Conservation (phyloP, 2,797 vertebrate species). For the Karalla daura region DNA sequence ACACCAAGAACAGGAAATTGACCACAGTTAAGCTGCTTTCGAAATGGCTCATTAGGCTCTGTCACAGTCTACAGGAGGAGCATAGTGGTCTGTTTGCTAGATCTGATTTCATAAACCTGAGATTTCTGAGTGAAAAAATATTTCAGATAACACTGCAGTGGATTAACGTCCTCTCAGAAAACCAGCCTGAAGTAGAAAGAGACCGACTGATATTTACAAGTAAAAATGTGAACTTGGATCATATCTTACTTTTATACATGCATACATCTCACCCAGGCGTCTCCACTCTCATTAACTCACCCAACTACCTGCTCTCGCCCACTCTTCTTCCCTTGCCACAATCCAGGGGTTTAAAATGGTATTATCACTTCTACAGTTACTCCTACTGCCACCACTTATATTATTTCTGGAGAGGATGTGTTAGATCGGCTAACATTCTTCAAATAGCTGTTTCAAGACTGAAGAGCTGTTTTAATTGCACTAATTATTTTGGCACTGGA, state of each 20-base stretch:
- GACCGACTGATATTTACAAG: constrained; percentile 27
- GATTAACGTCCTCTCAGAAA: not conserved
- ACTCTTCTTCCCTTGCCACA: constrained; percentile 14
- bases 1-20: constrained; percentile 52
- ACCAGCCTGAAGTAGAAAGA: not conserved
- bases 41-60: constrained; percentile 54
- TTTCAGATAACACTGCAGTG: not conserved
- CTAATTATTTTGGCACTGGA: not conserved
- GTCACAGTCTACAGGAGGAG: constrained; percentile 44
- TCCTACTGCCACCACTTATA: constrained; percentile 40
- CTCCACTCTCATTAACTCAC: constrained; percentile 26
- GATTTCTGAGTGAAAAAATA: constrained; percentile 15
- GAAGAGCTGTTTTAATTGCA: not conserved
- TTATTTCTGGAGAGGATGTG: constrained; percentile 18
- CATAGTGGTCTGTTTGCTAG: constrained; percentile 17
- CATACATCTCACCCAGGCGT: constrained; percentile 9
- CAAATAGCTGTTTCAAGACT: too few relatives aligned
- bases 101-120: constrained; percentile 37
- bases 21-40: constrained; percentile 56
- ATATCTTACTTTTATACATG: constrained; percentile 22
- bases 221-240: constrained; percentile 12
- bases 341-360: constrained; percentile 45
- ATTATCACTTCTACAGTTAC: constrained; percentile 32
- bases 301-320: constrained; percentile 12
- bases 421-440: constrained; percentile 40